A percentile compares a stretch with the other conserved stretches of the same genome.
These are phyloP conservation scores for Paraplagusia blochii DNA, from an alignment of 2,113 vertebrate species.

Conservation along the genomic window DNA sequence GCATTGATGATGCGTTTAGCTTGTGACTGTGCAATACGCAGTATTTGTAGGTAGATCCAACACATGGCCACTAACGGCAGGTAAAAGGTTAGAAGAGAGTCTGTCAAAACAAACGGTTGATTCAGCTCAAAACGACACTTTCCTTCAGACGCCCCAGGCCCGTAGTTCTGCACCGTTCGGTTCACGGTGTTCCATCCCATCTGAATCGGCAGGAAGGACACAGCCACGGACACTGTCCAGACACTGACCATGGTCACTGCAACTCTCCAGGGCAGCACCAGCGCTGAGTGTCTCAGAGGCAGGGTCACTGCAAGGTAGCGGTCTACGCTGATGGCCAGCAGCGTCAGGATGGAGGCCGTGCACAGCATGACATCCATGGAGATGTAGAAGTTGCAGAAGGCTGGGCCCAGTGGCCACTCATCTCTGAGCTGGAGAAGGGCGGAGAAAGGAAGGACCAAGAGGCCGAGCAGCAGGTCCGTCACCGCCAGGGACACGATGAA, in stretches of 20 bases:
- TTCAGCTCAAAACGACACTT: constrained; percentile 86
- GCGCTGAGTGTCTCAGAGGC: constrained; percentile 84
- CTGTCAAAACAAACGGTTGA: constrained; percentile 81
- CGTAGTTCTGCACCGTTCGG: constrained; percentile 76
- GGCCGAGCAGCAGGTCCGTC: constrained; percentile 88
- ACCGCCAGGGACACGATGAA: constrained; percentile 91
- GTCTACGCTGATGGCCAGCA: constrained; percentile 92
- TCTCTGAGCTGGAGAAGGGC: constrained; percentile 79
- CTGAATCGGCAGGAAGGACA: constrained; percentile 94
- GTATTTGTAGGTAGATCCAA: constrained; percentile 86
- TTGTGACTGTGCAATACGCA: constrained; percentile 88
- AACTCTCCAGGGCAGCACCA: constrained; percentile 81
- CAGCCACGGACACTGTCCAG: constrained; percentile 86
- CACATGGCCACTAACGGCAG: constrained; percentile 90
- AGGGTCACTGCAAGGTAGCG: constrained; percentile 89
- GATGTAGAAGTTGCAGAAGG: constrained; percentile 89
- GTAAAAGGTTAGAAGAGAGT: constrained; percentile 89
- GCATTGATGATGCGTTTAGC: constrained; percentile 83
- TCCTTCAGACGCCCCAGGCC: constrained; percentile 21
- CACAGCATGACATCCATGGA: constrained; percentile 96
- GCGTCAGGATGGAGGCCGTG: constrained; percentile 95
- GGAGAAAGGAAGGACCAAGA: constrained; percentile 91
- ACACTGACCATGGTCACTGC: constrained; percentile 78
- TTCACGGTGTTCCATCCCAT: constrained; percentile 91
- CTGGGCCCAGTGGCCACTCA: constrained; percentile 80